Evolutionary conservation across 1,140 invertebrate species (phyloP).

Genomic region (Aleiodes sp.): DNA sequence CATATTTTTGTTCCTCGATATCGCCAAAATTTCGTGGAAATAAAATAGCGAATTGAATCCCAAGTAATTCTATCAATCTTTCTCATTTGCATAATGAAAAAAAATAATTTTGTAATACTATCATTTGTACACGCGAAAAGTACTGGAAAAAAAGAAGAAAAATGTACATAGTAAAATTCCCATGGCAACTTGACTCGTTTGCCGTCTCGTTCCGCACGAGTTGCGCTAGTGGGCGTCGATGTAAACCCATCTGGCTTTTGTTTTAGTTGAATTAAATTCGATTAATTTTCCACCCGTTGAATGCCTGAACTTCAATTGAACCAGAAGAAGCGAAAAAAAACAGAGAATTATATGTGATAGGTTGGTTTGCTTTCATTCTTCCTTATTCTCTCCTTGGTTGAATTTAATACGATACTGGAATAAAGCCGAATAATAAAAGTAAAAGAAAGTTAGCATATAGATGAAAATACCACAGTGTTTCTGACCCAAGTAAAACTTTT

Average conservation of each 20-base stretch:
- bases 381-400: background rate
- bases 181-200: slow-evolving; percentile 25
- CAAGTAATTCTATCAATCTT: no score
- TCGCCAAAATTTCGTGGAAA: background rate
- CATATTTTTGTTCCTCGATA: slow-evolving; percentile 3
- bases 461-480: slow-evolving; percentile 8
- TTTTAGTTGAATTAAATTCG: slow-evolving; percentile 35
- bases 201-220: slow-evolving; percentile 29
- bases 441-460: background rate
- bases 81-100: no score
- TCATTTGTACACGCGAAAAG: no score
- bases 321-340: slow-evolving; percentile 24
- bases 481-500: slow-evolving; percentile 10
- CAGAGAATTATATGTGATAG: no score
- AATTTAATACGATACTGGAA: background rate
- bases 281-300: slow-evolving; percentile 33
- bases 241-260: slow-evolving; percentile 25
- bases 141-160: no score
- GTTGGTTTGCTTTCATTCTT: no score
- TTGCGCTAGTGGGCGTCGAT: slow-evolving; percentile 7
- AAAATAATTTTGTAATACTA: no score
- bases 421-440: slow-evolving; percentile 1
- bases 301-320: background rate
- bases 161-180: no score
- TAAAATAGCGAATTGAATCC: no score